Evolutionary conservation across 2,797 vertebrate genomes (phyloP), one percentile per base, ranked within the genome.

Genomic region (Enteromius mattozi): DNA sequence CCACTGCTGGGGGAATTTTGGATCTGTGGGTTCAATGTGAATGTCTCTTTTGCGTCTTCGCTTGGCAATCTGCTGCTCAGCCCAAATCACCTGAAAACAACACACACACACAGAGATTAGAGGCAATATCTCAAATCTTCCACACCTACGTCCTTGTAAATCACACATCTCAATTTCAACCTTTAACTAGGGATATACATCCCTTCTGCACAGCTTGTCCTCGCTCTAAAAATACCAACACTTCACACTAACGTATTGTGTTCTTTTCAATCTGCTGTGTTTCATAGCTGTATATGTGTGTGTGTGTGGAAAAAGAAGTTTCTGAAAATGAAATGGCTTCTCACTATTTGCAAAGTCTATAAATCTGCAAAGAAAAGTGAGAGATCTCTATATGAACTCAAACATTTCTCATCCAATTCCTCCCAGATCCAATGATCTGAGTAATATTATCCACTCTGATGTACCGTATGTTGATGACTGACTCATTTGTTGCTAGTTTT

Each of bases 1-100:
- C 98, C 98, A 99, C 94, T 99, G 98, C 94, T 97, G 96, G 0
- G 95, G 90, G 87, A 97, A 98, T 91, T 97, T 97, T 0, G 98
- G 97, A 92, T 99, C 97, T 0, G 96, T 95, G 59, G 96, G 97
- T 86, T 97, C 97, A 89, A 94, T 94, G 91, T 95, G 97, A 83
- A 96, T 6, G 40, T 99, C 97, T 85, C 97, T 92, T 89, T 96
- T 98, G 87, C 87, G 93, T 90, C 98, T 94, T 79, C 85, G 95
- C 89, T 95, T 99, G 17, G 95, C 94, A 89, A 98, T 95, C 91
- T 98, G 97, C 93, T 99, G 97, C 90, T 98, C 96, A 65, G 96
- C 92, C 97, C 97, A 99, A 85, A 92, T 90, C 49, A 99, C 97
- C 97, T 99, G 90, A 1, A 85, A 81, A 80, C 59, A 56, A n/a